A percentile compares a stretch with the other conserved stretches of the same genome.
Conservation (phyloP, 2,797 vertebrate genomes). For the Anniella stebbinsi region DNA sequence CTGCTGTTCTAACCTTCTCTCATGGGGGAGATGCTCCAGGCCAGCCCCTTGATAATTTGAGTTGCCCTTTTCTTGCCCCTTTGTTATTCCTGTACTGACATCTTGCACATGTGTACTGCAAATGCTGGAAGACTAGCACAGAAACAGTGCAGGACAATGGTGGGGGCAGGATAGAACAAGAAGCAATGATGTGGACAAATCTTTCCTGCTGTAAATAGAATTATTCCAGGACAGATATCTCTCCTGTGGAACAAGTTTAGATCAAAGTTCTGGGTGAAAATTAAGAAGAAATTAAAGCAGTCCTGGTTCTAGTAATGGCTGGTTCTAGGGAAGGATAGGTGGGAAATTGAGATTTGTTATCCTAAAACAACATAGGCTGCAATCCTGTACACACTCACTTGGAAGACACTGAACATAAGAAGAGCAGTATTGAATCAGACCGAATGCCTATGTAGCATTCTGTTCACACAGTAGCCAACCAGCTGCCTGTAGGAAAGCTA, state of each 20-base stretch:
- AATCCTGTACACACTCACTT: not conserved
- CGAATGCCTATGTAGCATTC: no score
- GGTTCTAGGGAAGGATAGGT: not conserved
- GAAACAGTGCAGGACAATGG: not conserved
- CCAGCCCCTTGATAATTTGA: no score
- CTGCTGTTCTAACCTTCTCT: no score
- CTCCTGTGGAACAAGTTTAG: conserved; percentile 27
- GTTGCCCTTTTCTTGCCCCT: no score
- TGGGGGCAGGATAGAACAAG: not conserved
- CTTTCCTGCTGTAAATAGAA: not conserved
- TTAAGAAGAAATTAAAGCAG: not conserved
- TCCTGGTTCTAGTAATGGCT: not conserved
- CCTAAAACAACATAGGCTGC: not conserved
- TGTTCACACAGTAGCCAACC: no score
- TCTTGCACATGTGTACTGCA: not conserved
- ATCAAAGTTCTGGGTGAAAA: not conserved
- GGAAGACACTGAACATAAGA: not conserved
- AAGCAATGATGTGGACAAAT: not conserved
- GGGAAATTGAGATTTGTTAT: not conserved
- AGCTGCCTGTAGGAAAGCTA: no score
- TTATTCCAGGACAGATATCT: not conserved
- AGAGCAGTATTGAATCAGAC: no score
- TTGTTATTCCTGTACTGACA: not conserved
- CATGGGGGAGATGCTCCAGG: no score
- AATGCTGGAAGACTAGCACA: not conserved